Percentiles rank a stretch among this genome's conserved stretches.
These are phyloP conservation scores for Conus ventricosus DNA, from an alignment of 1,140 invertebrate species.

Conservation along the genomic window DNA sequence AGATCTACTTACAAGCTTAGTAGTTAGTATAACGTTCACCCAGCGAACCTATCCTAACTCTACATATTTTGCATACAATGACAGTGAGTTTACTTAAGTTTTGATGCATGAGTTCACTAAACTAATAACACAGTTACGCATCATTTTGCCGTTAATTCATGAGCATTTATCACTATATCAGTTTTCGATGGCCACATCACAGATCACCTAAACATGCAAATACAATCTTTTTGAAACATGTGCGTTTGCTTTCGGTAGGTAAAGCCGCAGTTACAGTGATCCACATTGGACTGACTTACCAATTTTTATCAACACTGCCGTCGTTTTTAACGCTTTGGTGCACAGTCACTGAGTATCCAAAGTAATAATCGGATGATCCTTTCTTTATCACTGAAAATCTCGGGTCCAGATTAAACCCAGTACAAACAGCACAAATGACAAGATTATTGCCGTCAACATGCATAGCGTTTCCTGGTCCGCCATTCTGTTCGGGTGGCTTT, in stretches of 20 bases:
- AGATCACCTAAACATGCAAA: not conserved
- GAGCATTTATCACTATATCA: not conserved
- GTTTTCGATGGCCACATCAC: not conserved
- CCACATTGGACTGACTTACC: slow-evolving; percentile 49
- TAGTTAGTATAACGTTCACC: too few species aligned
- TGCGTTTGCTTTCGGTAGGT: not conserved
- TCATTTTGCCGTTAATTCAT: not conserved
- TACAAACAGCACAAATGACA: slow-evolving; percentile 10
- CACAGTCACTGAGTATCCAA: slow-evolving; percentile 92
- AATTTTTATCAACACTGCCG: slow-evolving; percentile 37
- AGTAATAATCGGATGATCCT: slow-evolving; percentile 84
- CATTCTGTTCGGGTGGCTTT: slow-evolving; percentile 27
- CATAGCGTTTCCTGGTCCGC: slow-evolving; percentile 29
- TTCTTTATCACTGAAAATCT: slow-evolving; percentile 88
- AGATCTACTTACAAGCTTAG: too few species aligned
- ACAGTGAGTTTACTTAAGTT: too few species aligned
- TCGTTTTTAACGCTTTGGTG: slow-evolving; percentile 76
- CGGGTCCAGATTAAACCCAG: slow-evolving; percentile 87
- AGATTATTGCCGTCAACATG: not conserved
- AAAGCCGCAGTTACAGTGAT: too few species aligned
- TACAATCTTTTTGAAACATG: not conserved
- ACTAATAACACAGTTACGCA: too few species aligned
- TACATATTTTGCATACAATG: too few species aligned
- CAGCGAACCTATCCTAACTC: too few species aligned
- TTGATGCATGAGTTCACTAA: too few species aligned